Evolutionary conservation across 2,113 vertebrate genomes (phyloP).

Genomic region (Emydocephalus ijimae): DNA sequence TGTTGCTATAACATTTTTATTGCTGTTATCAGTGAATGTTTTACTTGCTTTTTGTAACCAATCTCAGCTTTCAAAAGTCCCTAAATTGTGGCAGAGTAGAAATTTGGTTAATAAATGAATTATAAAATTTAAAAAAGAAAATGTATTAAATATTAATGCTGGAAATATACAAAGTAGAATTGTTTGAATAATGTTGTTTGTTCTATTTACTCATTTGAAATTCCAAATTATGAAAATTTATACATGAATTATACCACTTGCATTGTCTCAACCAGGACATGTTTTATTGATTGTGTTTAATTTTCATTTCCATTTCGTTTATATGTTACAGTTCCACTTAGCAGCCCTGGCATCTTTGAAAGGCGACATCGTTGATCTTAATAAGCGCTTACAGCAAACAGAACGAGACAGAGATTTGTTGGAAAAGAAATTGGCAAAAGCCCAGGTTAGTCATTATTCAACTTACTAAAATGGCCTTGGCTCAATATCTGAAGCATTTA

Average conservation of each 20-base stretch:
- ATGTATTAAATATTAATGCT: not conserved
- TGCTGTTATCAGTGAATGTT: not conserved
- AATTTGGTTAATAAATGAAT: not conserved
- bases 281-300: conserved; percentile 17
- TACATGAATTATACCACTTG: not conserved
- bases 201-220: not conserved
- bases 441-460: conserved; percentile 73
- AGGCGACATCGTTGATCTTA: conserved; percentile 82
- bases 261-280: not conserved
- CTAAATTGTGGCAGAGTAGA: not conserved
- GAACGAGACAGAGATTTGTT: conserved; percentile 80
- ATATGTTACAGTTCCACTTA: conserved; percentile 74
- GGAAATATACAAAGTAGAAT: not conserved
- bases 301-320: conserved; percentile 33
- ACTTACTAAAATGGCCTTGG: not conserved
- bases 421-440: conserved; percentile 84
- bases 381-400: conserved; percentile 82
- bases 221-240: not conserved
- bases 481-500: not conserved
- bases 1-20: not conserved
- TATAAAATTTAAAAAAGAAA: not conserved
- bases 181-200: not conserved
- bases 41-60: not conserved
- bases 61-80: not conserved
- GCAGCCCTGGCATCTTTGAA: conserved; percentile 86